Base-by-base conservation (phyloP, 1,140 invertebrate genomes). In the Bombus breviceps region DNA sequence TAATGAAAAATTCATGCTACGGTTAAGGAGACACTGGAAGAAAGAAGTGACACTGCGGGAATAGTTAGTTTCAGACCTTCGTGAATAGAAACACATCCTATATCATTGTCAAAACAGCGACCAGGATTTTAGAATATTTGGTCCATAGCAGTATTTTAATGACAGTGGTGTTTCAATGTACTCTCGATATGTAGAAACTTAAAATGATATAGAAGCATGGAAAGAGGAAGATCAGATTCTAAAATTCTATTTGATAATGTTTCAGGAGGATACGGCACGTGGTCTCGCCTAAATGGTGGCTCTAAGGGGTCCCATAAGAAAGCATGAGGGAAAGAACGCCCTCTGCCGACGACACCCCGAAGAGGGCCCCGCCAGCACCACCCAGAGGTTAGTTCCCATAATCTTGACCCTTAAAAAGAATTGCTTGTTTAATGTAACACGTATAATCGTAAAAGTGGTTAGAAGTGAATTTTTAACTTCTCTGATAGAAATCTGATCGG, bases 261-360 rank as follows among this genome's bases (percentile, higher is more conserved):
- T 90, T 83, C 53, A 90, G 89, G 85, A 76, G 37, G 72, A 66
- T 53, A 41, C 71, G 59, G 81, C 69, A 37, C 47, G 68, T 59
- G 72, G 41, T 62, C 53, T 76, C 77, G 41, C 43, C 78, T 92
- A 92, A 93, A 93, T 91, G 93, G 92, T 92, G 92, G 89, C 91
- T 93, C 87, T 92, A 90, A 93, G 92, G 91, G 92, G 90, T 88
- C 83, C 72, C 43, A 88, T 86, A 91, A 89, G 88, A 90, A 92
- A 95, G 89, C 91, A 95, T 95, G 95, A 95, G 95, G 94, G 95
- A 95, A 91, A 92, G 94, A 89, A 95, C 93, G 89, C 94, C 95
- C 92, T 95, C 93, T 92, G 94, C 94, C 90, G 93, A 95, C 90
- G 94, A 95, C 91, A 94, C 94, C 94, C 95, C 94, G 80, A 94